Evolutionary conservation across 2,888 invertebrate genomes (phyloP).

Genomic region (Cancer borealis): DNA sequence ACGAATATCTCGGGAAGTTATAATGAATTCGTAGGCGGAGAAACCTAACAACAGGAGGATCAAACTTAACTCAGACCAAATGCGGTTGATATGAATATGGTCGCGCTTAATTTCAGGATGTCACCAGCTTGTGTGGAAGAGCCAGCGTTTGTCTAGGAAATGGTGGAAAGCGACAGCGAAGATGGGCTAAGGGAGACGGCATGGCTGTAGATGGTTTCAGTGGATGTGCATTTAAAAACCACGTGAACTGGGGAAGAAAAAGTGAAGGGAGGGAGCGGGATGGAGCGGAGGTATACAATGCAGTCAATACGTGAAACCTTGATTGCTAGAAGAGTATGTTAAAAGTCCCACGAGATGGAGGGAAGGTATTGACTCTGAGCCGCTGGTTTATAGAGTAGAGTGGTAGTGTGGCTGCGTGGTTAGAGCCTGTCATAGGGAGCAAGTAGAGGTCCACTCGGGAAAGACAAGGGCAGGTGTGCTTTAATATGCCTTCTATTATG

Average conservation of each 20-base stretch:
- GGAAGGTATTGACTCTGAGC: background rate
- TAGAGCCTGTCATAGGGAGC: background rate
- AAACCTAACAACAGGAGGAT: constrained; percentile 31
- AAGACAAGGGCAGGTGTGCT: background rate
- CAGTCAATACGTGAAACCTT: background rate
- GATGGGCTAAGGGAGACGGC: background rate
- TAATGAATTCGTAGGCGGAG: constrained; percentile 47
- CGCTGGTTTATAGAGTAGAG: background rate
- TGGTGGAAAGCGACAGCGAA: background rate
- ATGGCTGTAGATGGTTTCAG: background rate
- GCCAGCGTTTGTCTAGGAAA: background rate
- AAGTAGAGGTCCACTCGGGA: background rate
- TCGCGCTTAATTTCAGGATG: background rate
- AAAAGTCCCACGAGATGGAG: background rate
- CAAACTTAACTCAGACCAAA: constrained; percentile 51
- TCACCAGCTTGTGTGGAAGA: background rate
- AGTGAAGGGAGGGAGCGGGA: background rate
- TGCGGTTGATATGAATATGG: constrained; percentile 53
- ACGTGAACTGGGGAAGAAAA: background rate
- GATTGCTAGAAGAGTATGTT: background rate
- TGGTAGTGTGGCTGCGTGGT: background rate
- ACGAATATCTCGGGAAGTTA: constrained; percentile 59
- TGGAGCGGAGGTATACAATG: background rate
- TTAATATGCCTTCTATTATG: background rate
- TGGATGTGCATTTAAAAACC: background rate